These are phyloP conservation scores for Martes flavigula DNA, from an alignment of 2,797 vertebrate species.

Conservation along the genomic window DNA sequence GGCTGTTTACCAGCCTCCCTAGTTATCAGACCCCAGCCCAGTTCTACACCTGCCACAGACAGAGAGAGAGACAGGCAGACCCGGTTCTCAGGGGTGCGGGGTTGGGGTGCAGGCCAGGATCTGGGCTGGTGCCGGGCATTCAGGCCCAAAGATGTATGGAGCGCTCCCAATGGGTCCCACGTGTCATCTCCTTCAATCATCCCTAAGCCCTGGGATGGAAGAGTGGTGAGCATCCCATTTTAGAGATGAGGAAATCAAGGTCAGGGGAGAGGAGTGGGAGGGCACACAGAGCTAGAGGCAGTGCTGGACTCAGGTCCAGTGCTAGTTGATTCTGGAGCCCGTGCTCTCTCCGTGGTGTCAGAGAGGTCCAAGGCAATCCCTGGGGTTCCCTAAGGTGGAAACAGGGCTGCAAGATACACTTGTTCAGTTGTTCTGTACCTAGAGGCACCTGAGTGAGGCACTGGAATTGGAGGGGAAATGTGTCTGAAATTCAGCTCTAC, in stretches of 20 bases:
- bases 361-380: not conserved
- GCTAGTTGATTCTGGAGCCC: not conserved
- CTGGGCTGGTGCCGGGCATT: not conserved
- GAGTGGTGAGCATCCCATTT: not conserved
- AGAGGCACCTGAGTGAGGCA: not conserved
- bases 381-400: not conserved
- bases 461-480: not conserved
- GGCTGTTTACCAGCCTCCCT: not conserved
- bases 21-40: fast-evolving
- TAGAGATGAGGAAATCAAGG: not conserved
- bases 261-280: not conserved
- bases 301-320: too few species aligned
- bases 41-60: not conserved
- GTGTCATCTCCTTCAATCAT: not conserved
- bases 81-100: not conserved
- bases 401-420: not conserved
- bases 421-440: not conserved
- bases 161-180: not conserved
- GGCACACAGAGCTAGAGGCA: not conserved
- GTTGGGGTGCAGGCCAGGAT: not conserved
- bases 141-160: fast-evolving
- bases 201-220: not conserved
- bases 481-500: not conserved
- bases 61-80: not conserved
- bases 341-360: not conserved